Evolutionary conservation across 92 coral and sea anemone species (phyloP), one percentile per base, ranked within the genome.

Genomic region (Zoanthus solanderi): DNA sequence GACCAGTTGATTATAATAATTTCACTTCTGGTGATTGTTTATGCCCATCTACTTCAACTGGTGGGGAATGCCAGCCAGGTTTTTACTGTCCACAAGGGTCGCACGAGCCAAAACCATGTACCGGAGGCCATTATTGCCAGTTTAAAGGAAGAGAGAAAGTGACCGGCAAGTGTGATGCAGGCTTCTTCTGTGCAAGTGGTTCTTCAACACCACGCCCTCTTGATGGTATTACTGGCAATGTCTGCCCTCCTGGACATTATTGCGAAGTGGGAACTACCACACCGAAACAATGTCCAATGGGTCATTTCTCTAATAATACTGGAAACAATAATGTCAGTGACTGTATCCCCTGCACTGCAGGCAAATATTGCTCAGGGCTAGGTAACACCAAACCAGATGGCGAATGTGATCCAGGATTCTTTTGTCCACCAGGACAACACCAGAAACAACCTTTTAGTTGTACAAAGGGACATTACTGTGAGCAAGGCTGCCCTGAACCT

Each of bases 61-160:
- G 99, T 34, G 99, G 99, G 32, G 97, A 97, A 76, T 97, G 99
- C 80, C 98, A 96, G 31, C 94, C 95, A 48, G 99, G 99, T 31
- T 94, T 95, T 67, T 97, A 78, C 92, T 97, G 99, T 44, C 98
- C 98, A 2, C 89, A 76, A 78, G 99, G 98, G 50, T 95, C 98
- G 9, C 87, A 83, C 79, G 94, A 89, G 53, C 99, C 99, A 52
- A 92, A 77, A 34, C 74, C 95, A 8, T 97, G 99, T 72, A 85
- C 90, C 56, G 99, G 99, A 37, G 99, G 99, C 30, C 73, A 85
- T 65, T 97, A 90, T 73, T 97, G 99, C 84, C 92, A 76, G 72
- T 91, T 92, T 29, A 93, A 92, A 89, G 95, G 98, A 32, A 92
- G 85, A 66, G 87, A 83, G 28, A 34, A 18, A 32, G 95, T 87